Base-by-base conservation (phyloP, 2,888 invertebrate genomes). In the Troides aeacus region DNA sequence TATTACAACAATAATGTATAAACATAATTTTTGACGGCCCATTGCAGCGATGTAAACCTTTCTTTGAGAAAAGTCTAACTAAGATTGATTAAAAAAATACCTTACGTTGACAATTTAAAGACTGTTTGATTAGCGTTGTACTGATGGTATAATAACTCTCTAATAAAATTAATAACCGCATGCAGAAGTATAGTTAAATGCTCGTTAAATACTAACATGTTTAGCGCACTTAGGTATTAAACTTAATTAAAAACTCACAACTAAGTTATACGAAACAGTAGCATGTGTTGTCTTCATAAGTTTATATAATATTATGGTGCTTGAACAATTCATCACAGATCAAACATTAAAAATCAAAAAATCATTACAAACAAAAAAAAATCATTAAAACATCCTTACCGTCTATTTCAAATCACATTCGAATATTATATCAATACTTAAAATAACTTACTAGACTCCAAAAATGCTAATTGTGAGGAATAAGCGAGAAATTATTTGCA, bases 1-100 rank as follows among this genome's bases (percentile, higher is more conserved):
- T 68, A 84, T 64, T 24, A 80, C 68, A 68, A 78, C 67, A 60
- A 83, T 70, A 53, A 86, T 72, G 64, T 85, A 72, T 39, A 83
- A 73, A 74, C 74, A 79, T 70, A 82, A 74, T 63, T 73, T 70
- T 59, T 69, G 81, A 63, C 63, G 71, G 69, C 77, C 76, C 84
- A 85, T 84, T 60, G 46, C 72, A 30, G 62, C 66, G 62, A 36
- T 59, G 21, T 30, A 61, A 61, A 58, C 63, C 71, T 57, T 69
- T 62, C 58, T 69, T 63, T 36, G 21, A 36, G 17, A 30, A 63
- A 39, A 67, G 57, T 64, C 68, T 70, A 68, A n/a, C 42, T 60
- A 68, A 58, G 70, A 76, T 72, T 75, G 71, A 64, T 56, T 61
- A 69, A 68, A 61, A 58, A 53, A 69, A 61, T 15, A 24, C 24